Evolutionary conservation across 2,888 invertebrate genomes (phyloP), one percentile per base, ranked within the genome.

Genomic region (Apeira syringaria): DNA sequence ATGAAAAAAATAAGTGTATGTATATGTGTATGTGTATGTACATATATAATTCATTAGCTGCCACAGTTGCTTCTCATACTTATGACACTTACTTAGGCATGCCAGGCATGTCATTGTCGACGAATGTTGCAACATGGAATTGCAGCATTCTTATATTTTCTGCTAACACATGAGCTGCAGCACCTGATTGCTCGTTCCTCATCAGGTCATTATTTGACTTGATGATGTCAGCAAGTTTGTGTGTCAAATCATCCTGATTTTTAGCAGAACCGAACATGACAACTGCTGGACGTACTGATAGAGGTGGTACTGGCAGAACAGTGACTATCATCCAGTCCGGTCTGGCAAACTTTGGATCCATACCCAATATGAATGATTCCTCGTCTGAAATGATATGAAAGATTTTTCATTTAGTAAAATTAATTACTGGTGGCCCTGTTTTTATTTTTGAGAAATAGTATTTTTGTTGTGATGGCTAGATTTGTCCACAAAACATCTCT

Each of bases 241-340:
- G 99, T 0, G 99, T 99, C 66, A 99, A 93, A 92, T 99, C 99
- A 74, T 99, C 99, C 88, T 98, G 95, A 92, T 99, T 99, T 75
- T 97, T 95, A 0, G 99, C 99, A 0, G 99, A 97, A n/a, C 99
- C 99, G 81, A 97, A 97, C 97, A 99, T 99, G 5, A 99, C 98
- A 3, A 99, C 99, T 36, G 99, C 99, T 0, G 99, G 99, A 53
- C 99, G 92, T 0, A 99, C 99, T 1, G 97, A 94, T 12, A 99
- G 84, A 2, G 99, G 99, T 0, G 99, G 99, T 0, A 99, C 99
- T 0, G 99, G 99, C 46, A 99, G 80, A 6, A 98, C 98, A 1
- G 99, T 99, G 3, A 98, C 93, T 54, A 99, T 95, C 99, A 99
- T 99, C 99, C 99, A 99, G 90, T 99, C 99, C 3, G 99, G 99